phyloP scores from a whole-genome alignment of 1,140 invertebrate genomes.

The Wiebesia pumilae region DNA sequence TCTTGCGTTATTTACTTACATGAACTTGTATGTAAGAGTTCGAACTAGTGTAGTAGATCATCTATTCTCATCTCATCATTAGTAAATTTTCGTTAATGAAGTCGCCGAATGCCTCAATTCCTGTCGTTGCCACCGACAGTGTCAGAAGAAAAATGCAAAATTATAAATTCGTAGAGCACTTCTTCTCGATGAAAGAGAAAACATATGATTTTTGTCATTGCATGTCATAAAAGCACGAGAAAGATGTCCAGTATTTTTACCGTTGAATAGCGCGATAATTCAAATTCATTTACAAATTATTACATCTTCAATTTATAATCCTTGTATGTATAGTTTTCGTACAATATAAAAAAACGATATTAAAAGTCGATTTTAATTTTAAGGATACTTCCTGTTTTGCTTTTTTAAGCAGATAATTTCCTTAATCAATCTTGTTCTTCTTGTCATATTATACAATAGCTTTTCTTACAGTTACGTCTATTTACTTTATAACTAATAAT shows the following conservation, averaged over 20 bases:
- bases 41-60: slow-evolving; percentile 60
- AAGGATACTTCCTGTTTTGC: too few species aligned
- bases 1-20: not conserved
- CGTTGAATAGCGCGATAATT: not conserved
- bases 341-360: not conserved
- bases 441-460: too few species aligned
- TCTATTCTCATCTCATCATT: slow-evolving; percentile 61
- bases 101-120: not conserved
- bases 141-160: not conserved
- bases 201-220: slow-evolving; percentile 8
- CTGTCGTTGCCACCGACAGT: not conserved
- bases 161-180: not conserved
- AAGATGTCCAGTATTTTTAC: not conserved
- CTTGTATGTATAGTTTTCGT: not conserved
- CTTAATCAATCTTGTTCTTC: too few species aligned
- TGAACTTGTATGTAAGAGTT: not conserved
- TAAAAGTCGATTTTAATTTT: not conserved
- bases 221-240: not conserved
- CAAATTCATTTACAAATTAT: not conserved
- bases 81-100: not conserved
- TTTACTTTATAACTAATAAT: too few species aligned
- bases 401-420: too few species aligned
- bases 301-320: not conserved
- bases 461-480: too few species aligned
- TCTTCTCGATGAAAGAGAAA: not conserved